phyloP scores from a whole-genome alignment of 2,888 invertebrate genomes.

The Watsonalla cultraria region DNA sequence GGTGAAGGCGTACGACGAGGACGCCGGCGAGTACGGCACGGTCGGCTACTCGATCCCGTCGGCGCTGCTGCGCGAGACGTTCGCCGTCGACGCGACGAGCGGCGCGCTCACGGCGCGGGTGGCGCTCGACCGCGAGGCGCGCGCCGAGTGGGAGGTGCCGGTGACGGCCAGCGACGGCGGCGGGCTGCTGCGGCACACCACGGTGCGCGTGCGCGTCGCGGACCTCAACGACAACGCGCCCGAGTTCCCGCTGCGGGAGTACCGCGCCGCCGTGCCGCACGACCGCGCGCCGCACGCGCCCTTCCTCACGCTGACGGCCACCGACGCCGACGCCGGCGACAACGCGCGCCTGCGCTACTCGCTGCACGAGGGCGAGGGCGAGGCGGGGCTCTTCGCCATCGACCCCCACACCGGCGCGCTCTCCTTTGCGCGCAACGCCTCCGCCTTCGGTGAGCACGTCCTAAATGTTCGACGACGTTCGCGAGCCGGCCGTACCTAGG shows the following conservation, averaged over 20 bases:
- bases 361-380: conserved; percentile 81
- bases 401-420: conserved; percentile 10
- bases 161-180: conserved; percentile 91
- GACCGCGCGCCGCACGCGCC: conserved; percentile 50
- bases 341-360: conserved; percentile 86
- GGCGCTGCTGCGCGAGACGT: conserved; percentile 83
- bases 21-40: conserved; percentile 86
- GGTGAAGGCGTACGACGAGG: conserved; percentile 89
- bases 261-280: conserved; percentile 84
- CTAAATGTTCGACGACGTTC: too few relatives aligned
- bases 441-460: conserved; percentile 60
- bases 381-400: not conserved
- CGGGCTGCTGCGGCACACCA: conserved; percentile 85
- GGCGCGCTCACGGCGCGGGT: conserved; percentile 85
- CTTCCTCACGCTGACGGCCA: conserved; percentile 74
- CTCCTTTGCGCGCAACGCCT: conserved; percentile 81
- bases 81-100: conserved; percentile 83
- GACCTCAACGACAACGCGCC: conserved; percentile 94
- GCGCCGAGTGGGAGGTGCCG: conserved; percentile 79
- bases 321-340: conserved; percentile 88
- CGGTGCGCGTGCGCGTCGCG: conserved; percentile 87
- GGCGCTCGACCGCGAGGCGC: conserved; percentile 86
- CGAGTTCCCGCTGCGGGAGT: conserved; percentile 85
- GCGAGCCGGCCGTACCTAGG: too few relatives aligned
- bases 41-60: conserved; percentile 90